phyloP scores from a whole-genome alignment of 2,113 vertebrate genomes.

The Ammodytes marinus region DNA sequence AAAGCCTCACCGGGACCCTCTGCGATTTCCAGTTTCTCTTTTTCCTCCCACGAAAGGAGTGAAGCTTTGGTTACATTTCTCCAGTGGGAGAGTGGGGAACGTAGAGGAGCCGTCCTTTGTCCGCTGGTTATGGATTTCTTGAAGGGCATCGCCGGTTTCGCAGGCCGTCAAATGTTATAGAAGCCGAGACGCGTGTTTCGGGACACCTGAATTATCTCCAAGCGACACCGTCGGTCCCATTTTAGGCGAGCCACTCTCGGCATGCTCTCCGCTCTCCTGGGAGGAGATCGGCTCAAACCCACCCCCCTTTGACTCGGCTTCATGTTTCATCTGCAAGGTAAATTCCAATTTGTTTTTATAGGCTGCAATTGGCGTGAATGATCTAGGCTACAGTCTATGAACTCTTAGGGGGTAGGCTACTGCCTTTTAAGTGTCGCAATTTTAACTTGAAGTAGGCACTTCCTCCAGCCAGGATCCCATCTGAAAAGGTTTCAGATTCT shows the following conservation, averaged over 20 bases:
- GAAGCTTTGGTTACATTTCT: conserved; percentile 24
- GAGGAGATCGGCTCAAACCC: conserved; percentile 49
- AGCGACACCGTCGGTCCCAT: conserved; percentile 52
- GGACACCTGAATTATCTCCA: conserved; percentile 75
- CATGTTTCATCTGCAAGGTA: conserved; percentile 82
- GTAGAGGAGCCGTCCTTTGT: conserved; percentile 56
- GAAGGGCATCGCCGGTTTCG: conserved; percentile 78
- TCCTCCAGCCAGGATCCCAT: conserved; percentile 64
- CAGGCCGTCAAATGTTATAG: conserved; percentile 75
- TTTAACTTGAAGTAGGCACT: conserved; percentile 50
- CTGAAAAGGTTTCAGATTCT: conserved; percentile 27
- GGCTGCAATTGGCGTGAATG: conserved; percentile 3
- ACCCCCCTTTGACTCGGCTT: conserved; percentile 64
- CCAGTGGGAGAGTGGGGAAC: conserved; percentile 5
- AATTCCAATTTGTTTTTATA: conserved; percentile 45
- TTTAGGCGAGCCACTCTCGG: conserved; percentile 41
- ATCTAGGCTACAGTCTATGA: conserved; percentile 9
- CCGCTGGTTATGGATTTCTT: conserved; percentile 73
- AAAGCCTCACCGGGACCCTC: conserved; percentile 67
- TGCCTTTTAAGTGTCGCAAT: conserved; percentile 50
- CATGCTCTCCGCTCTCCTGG: conserved; percentile 60
- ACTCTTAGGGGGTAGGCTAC: conserved; percentile 51
- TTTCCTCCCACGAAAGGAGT: not conserved
- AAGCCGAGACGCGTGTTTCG: conserved; percentile 61
- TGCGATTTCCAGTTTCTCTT: conserved; percentile 32